These are phyloP conservation scores for Rallus crepitans DNA, from an alignment of 2,797 vertebrate species.

Conservation along the genomic window DNA sequence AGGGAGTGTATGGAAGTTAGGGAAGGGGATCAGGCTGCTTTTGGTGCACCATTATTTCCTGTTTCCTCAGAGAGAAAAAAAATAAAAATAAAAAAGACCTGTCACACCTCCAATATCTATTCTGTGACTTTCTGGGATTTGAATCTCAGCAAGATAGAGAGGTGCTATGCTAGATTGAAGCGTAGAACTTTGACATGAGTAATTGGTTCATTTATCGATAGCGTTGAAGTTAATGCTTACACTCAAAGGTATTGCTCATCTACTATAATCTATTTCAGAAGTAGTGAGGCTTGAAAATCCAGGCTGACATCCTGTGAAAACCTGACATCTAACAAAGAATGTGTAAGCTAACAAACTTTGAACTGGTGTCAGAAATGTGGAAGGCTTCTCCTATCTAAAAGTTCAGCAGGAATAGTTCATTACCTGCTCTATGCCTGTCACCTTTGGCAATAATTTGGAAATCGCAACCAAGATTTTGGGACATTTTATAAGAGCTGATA, in stretches of 20 bases:
- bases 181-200: neutral
- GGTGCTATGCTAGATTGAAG: neutral
- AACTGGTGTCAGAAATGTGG: neutral
- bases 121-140: neutral
- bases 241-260: neutral
- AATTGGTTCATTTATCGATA: neutral
- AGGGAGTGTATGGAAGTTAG: neutral
- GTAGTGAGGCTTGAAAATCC: neutral
- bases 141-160: neutral
- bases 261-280: neutral
- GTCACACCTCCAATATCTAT: neutral
- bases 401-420: neutral
- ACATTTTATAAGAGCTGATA: neutral
- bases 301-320: neutral
- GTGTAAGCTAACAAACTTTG: neutral
- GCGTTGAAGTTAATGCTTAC: neutral
- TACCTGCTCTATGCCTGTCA: neutral
- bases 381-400: neutral
- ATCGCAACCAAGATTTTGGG: neutral
- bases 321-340: neutral
- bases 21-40: neutral
- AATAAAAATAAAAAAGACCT: neutral
- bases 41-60: neutral
- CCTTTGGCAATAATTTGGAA: neutral
- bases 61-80: neutral